Conservation (phyloP, 2,113 vertebrate species). For the Beaufortia kweichowensis region DNA sequence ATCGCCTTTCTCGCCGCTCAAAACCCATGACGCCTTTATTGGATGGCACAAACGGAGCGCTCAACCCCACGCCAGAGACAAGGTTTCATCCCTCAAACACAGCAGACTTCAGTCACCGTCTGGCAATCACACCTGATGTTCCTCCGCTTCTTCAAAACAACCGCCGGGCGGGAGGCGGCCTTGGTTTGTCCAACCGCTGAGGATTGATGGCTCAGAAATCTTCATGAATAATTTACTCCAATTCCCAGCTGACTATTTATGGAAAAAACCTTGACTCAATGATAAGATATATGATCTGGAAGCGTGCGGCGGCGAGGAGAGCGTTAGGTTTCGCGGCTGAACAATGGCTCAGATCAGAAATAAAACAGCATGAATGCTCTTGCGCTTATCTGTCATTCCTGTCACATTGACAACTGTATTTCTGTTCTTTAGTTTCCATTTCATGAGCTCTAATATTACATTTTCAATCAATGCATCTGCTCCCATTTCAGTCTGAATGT, state of each 20-base stretch:
- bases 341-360: neutral
- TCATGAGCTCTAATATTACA: constrained; percentile 3
- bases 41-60: neutral
- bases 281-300: constrained; percentile 22
- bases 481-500: neutral
- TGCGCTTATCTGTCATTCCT: constrained; percentile 9
- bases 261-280: constrained; percentile 39
- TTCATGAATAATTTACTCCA: constrained; percentile 43
- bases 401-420: constrained; percentile 25
- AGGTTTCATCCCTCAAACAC: constrained; percentile 37
- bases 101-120: constrained; percentile 23
- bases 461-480: neutral
- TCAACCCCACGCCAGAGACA: neutral
- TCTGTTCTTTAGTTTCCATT: neutral
- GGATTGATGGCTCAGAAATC: constrained; percentile 34
- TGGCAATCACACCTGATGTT: constrained; percentile 11
- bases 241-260: constrained; percentile 35
- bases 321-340: constrained; percentile 21
- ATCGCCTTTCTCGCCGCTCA: constrained; percentile 44
- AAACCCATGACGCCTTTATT: constrained; percentile 40
- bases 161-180: constrained; percentile 2
- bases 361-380: neutral
- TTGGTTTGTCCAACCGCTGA: constrained; percentile 27
- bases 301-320: neutral
- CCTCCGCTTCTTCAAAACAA: constrained; percentile 33